Percentiles rank a stretch among this genome's conserved stretches.
These are phyloP conservation scores for Exaiptasia diaphana DNA, from an alignment of 64 coral and sea anemone species.

Conservation along the genomic window DNA sequence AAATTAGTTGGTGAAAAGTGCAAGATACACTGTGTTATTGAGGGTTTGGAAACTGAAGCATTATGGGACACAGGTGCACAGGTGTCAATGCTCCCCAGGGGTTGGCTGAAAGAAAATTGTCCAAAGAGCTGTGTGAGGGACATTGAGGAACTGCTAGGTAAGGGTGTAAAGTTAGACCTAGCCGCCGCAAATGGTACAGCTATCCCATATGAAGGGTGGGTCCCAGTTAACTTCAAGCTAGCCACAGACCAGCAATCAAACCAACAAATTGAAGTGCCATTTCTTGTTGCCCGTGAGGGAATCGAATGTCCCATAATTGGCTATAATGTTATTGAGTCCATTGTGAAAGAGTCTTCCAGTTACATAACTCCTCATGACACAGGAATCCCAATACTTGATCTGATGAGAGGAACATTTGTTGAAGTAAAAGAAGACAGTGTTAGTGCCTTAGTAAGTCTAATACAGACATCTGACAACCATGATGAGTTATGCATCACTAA, in stretches of 20 bases:
- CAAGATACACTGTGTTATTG: conserved; percentile 11
- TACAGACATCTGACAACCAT: neutral
- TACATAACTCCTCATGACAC: neutral
- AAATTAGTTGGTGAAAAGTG: conserved; percentile 5
- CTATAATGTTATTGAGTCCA: conserved; percentile 45
- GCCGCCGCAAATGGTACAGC: conserved; percentile 13
- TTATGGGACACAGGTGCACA: conserved; percentile 63
- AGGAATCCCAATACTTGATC: neutral
- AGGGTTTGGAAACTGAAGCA: neutral
- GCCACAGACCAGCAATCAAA: neutral
- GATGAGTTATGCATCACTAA: neutral
- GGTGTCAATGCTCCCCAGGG: conserved; percentile 6
- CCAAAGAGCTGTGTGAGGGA: neutral
- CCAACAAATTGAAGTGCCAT: conserved; percentile 1
- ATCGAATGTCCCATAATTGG: conserved; percentile 37
- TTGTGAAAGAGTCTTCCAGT: neutral
- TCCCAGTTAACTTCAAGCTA: neutral
- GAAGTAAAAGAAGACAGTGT: neutral
- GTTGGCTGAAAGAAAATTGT: neutral
- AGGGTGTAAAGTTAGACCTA: neutral
- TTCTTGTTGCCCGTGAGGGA: conserved; percentile 4
- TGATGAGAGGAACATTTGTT: neutral
- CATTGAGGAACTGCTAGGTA: conserved; percentile 10
- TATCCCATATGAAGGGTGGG: conserved; percentile 23
- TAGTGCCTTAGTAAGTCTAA: conserved; percentile 14